phyloP scores from a whole-genome alignment of 2,888 invertebrate genomes.

The Antheraea assamensis region DNA sequence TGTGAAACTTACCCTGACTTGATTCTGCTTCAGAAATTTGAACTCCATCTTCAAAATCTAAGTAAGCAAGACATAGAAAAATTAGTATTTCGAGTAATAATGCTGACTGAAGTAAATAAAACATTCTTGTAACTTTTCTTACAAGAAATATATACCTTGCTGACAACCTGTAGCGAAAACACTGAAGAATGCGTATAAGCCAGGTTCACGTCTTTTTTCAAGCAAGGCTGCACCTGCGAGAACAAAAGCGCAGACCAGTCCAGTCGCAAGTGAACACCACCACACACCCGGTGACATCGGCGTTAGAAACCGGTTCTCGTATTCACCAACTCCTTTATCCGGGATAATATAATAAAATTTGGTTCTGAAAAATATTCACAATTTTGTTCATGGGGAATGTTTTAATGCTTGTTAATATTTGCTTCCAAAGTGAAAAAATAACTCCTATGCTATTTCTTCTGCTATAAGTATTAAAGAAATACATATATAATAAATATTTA shows the following conservation, averaged over 20 bases:
- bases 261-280: conserved; percentile 57
- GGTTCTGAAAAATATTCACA: conserved; percentile 48
- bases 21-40: conserved; percentile 46
- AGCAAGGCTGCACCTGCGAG: conserved; percentile 58
- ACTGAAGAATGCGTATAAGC: conserved; percentile 59
- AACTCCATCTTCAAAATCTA: conserved; percentile 68
- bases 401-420: no score
- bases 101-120: background rate
- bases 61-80: conserved; percentile 25
- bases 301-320: conserved; percentile 72
- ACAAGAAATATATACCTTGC: conserved; percentile 48
- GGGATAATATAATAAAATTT: conserved; percentile 72
- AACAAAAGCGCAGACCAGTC: conserved; percentile 51
- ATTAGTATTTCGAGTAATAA: no score
- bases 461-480: background rate
- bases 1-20: conserved; percentile 57
- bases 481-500: no score
- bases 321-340: conserved; percentile 63
- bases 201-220: conserved; percentile 55
- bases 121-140: background rate
- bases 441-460: background rate
- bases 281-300: conserved; percentile 73
- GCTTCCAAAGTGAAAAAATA: no score
- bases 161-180: conserved; percentile 69
- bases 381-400: background rate